A percentile compares a stretch with the other conserved stretches of the same genome.
phyloP scores from a whole-genome alignment of 2,888 invertebrate species.

The Melanotus villosus region DNA sequence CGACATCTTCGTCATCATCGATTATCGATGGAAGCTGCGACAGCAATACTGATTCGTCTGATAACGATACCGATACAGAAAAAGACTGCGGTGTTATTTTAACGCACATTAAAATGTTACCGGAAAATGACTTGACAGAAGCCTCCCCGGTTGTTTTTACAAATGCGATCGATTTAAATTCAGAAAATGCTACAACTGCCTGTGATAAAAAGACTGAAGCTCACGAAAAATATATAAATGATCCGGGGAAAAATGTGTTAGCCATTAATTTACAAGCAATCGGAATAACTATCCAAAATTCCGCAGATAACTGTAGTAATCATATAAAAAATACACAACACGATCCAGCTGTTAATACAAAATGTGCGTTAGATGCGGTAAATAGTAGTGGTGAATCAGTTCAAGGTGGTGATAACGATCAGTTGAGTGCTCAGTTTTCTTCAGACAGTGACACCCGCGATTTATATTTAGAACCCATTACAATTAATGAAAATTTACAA shows the following conservation, averaged over 20 bases:
- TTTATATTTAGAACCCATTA: not conserved
- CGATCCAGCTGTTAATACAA: not conserved
- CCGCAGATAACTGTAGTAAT: not conserved
- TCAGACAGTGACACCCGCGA: slow-evolving; percentile 15
- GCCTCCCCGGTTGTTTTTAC: not conserved
- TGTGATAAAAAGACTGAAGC: slow-evolving; percentile 51
- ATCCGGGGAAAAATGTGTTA: slow-evolving; percentile 47
- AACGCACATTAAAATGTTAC: slow-evolving; percentile 63
- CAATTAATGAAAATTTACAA: slow-evolving; percentile 13
- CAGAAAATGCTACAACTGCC: slow-evolving; percentile 16
- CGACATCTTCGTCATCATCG: slow-evolving; percentile 57
- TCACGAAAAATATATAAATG: slow-evolving; percentile 39
- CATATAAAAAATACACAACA: not conserved
- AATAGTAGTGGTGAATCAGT: slow-evolving; percentile 1
- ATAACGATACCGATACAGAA: slow-evolving; percentile 74
- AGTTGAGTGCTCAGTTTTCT: not conserved
- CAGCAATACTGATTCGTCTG: slow-evolving; percentile 75
- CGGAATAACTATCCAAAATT: not conserved
- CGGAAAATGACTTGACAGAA: slow-evolving; percentile 49
- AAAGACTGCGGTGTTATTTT: slow-evolving; percentile 68
- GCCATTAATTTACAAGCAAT: slow-evolving; percentile 37
- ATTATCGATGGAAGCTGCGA: slow-evolving; percentile 62
- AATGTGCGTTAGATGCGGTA: not conserved
- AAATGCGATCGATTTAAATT: slow-evolving; percentile 26
- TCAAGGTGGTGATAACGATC: slow-evolving; percentile 4